Percentiles rank a stretch among this genome's conserved stretches.
Conservation (phyloP, 2,113 vertebrate species). For the Erpornis zantholeuca region DNA sequence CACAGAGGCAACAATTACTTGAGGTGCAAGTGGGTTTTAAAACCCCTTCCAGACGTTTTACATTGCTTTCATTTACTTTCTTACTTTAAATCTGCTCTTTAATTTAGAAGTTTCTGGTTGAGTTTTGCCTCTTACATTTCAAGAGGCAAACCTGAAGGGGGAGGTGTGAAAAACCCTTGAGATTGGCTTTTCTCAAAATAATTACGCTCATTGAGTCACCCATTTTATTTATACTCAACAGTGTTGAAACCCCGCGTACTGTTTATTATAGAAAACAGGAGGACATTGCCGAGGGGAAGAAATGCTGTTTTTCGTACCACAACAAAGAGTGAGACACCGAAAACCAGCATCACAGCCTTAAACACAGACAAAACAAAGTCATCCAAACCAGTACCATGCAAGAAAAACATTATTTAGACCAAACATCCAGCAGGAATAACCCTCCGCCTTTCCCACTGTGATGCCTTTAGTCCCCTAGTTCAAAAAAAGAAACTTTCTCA, state of each 20-base stretch:
- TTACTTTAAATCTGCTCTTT: background rate
- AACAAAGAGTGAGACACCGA: slow-evolving; percentile 15
- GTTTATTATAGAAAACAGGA: slow-evolving; percentile 29
- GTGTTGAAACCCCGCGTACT: background rate
- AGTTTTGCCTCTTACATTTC: background rate
- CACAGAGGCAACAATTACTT: background rate
- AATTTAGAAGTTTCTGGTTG: background rate
- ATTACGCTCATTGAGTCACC: background rate
- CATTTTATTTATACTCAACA: slow-evolving; percentile 10
- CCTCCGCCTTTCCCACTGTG: background rate
- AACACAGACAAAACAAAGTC: slow-evolving; percentile 49
- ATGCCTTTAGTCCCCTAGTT: background rate
- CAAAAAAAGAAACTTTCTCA: slow-evolving; percentile 5
- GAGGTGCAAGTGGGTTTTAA: background rate
- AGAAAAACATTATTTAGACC: background rate
- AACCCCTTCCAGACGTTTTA: background rate
- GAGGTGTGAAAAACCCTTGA: background rate
- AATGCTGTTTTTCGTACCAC: slow-evolving; percentile 11
- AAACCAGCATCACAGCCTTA: slow-evolving; percentile 6
- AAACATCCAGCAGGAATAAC: slow-evolving; percentile 1
- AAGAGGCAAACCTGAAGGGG: background rate
- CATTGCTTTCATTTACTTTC: background rate
- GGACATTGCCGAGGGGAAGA: background rate
- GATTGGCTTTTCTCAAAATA: background rate
- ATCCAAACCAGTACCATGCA: background rate